Conservation (phyloP, 2,888 invertebrate species). For the Norana najaformis region DNA sequence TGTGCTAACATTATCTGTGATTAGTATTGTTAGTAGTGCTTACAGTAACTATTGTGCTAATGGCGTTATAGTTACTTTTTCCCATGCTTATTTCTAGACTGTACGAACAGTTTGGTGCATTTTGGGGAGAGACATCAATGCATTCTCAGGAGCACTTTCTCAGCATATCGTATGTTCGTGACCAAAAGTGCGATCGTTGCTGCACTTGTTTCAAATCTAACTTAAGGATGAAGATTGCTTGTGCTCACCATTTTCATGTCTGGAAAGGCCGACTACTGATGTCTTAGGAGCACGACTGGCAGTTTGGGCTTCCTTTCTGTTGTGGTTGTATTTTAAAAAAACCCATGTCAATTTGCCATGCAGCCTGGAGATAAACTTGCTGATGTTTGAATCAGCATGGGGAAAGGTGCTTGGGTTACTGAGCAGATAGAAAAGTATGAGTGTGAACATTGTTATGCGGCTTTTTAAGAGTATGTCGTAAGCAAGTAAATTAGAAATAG, state of each 20-base stretch:
- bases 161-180: neutral
- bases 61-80: no score
- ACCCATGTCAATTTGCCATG: neutral
- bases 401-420: neutral
- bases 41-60: no score
- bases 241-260: neutral
- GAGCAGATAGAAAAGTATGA: neutral
- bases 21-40: no score
- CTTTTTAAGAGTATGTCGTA: neutral
- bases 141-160: neutral
- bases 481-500: neutral
- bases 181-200: neutral
- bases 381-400: neutral
- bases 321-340: neutral
- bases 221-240: neutral
- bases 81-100: no score
- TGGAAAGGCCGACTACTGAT: neutral
- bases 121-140: neutral
- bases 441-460: neutral
- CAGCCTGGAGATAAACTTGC: neutral
- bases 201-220: slow-evolving; percentile 3
- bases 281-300: neutral
- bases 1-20: no score
- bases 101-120: neutral
- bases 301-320: neutral